Evolutionary conservation across 35 echinoderm and acorn worm species (phyloP).

Genomic region (Acanthaster planci): DNA sequence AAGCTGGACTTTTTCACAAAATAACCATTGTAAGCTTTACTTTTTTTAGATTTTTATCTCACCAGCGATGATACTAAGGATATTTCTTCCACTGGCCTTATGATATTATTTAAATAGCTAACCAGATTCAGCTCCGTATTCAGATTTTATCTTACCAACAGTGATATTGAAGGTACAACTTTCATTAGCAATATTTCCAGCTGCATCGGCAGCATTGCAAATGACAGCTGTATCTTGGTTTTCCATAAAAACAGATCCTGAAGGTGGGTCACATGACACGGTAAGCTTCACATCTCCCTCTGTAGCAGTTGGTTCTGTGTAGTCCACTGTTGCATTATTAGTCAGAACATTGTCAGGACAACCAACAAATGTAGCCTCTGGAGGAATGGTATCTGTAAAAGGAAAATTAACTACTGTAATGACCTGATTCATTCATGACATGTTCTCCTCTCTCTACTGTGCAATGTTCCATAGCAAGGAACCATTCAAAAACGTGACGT

Average conservation of each 20-base stretch:
- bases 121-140: too few species aligned
- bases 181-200: background rate
- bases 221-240: background rate
- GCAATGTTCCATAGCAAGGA: too few species aligned
- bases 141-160: conserved; percentile 14
- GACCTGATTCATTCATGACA: too few species aligned
- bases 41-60: too few species aligned
- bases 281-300: background rate
- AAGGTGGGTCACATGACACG: conserved; percentile 15
- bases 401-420: background rate
- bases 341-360: background rate
- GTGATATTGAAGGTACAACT: background rate
- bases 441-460: too few species aligned
- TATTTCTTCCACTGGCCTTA: too few species aligned
- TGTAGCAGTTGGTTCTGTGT: background rate
- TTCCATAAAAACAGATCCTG: background rate
- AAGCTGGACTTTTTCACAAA: background rate
- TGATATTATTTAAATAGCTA: too few species aligned
- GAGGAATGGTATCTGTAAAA: background rate
- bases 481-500: too few species aligned
- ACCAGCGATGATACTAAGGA: too few species aligned
- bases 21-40: too few species aligned
- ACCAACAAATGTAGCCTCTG: background rate
- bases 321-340: background rate
- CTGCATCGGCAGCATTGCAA: background rate